These are phyloP conservation scores for Hemiprocne comata DNA, from an alignment of 2,113 vertebrate species.

Conservation along the genomic window DNA sequence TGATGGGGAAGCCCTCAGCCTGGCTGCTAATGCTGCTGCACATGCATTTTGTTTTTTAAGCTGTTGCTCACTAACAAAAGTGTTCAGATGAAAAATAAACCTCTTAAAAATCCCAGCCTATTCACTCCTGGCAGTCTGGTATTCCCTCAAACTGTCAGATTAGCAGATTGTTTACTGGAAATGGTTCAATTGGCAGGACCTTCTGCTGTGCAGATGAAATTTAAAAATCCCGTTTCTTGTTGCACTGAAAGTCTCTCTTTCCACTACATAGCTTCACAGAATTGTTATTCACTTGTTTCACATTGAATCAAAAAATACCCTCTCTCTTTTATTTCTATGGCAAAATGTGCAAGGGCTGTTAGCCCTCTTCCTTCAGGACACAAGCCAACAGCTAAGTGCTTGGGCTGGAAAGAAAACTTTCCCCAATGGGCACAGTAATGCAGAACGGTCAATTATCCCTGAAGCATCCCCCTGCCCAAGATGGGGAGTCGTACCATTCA, in stretches of 20 bases:
- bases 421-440: neutral
- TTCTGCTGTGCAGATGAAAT: conserved; percentile 81
- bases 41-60: conserved; percentile 57
- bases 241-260: conserved; percentile 76
- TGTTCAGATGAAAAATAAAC: conserved; percentile 79
- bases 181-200: conserved; percentile 81
- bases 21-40: conserved; percentile 64
- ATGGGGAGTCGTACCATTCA: neutral
- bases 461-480: neutral
- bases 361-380: conserved; percentile 19
- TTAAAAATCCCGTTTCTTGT: conserved; percentile 79
- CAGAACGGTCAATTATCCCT: neutral
- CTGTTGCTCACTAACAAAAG: conserved; percentile 74
- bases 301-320: conserved; percentile 74
- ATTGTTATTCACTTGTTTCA: conserved; percentile 81
- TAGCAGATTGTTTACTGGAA: conserved; percentile 83
- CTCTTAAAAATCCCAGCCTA: conserved; percentile 78
- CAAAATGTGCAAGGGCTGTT: neutral
- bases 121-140: conserved; percentile 78
- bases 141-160: conserved; percentile 81
- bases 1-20: conserved; percentile 67
- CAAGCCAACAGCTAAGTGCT: conserved; percentile 6
- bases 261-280: conserved; percentile 72
- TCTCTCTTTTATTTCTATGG: conserved; percentile 51
- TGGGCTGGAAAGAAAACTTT: neutral